Evolutionary conservation across 2,888 invertebrate species (phyloP), one percentile per base, ranked within the genome.

Genomic region (Temnothorax unifasciatus): DNA sequence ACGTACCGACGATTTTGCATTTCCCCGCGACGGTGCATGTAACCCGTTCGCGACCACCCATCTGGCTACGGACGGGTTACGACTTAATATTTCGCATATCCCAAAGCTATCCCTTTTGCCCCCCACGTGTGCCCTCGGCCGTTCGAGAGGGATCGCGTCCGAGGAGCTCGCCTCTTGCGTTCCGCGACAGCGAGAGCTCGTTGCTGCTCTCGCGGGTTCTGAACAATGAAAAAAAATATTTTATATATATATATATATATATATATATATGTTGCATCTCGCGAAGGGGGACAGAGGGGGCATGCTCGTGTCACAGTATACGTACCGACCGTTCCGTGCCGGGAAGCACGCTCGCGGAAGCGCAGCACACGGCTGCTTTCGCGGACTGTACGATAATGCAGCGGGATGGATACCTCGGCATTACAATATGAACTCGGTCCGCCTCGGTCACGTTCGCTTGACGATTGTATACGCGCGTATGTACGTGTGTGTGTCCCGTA

Each of bases 401-500:
- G 91, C 89, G 88, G 91, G 91, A 90, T 91, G 92, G 93, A 90
- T 90, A 93, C 92, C 91, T 91, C 90, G 86, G 93, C 92, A 94
- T 94, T 94, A 94, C 94, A 94, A 94, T 94, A 93, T 93, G 92
- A 93, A 93, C 93, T 93, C 92, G 93, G 93, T 92, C 92, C 92
- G 92, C 92, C 93, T 93, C 92, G 93, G 94, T 94, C 94, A 94
- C 94, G 94, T 94, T 94, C 93, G 90, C 92, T 91, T 91, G 90
- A 91, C 79, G 85, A 54, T 74, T 44, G 52, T 68, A 11, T 92
- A 92, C n/a, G 61, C 29, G 38, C 18, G 69, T 90, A 92, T 25
- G 69, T 21, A 13, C 41, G 38, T 18, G 38, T 91, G 92, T 91
- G 92, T 92, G 93, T 91, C 92, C 52, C 52, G 21, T 52, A 15